These are phyloP conservation scores for Hirtodrosophila duncani DNA, from an alignment of 2,888 invertebrate genomes.

Conservation along the genomic window DNA sequence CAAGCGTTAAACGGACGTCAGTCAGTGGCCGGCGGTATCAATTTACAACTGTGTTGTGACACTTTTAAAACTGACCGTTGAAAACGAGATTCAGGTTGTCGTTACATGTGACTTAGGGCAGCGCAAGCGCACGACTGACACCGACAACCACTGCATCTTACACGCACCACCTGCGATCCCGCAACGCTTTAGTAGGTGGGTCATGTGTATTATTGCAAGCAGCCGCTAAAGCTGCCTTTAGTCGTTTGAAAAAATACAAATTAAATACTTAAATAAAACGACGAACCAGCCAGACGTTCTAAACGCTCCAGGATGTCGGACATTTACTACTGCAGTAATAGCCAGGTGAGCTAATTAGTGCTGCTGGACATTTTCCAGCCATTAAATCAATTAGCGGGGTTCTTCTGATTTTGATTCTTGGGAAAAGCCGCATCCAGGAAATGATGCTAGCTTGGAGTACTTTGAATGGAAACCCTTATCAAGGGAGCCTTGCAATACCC, in stretches of 20 bases:
- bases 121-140: too few relatives aligned
- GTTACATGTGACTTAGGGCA: too few relatives aligned
- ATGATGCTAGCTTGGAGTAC: too few relatives aligned
- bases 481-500: too few relatives aligned
- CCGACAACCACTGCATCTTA: too few relatives aligned
- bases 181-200: too few relatives aligned
- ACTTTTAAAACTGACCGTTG: conserved; percentile 17
- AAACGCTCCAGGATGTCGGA: conserved; percentile 61
- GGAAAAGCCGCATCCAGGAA: too few relatives aligned
- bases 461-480: too few relatives aligned
- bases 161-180: too few relatives aligned
- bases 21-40: conserved; percentile 33
- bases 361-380: too few relatives aligned
- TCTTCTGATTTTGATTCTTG: too few relatives aligned
- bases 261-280: not conserved
- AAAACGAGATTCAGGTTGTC: not conserved
- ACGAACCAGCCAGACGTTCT: conserved; percentile 10
- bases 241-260: not conserved
- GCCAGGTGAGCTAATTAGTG: conserved; percentile 48
- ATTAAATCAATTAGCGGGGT: too few relatives aligned
- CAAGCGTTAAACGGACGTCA: conserved; percentile 24
- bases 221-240: conserved; percentile 4
- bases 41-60: conserved; percentile 25
- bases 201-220: conserved; percentile 28
- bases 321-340: conserved; percentile 69